Evolutionary conservation across 2,797 vertebrate species (phyloP).

Genomic region (Gymnodraco acuticeps): DNA sequence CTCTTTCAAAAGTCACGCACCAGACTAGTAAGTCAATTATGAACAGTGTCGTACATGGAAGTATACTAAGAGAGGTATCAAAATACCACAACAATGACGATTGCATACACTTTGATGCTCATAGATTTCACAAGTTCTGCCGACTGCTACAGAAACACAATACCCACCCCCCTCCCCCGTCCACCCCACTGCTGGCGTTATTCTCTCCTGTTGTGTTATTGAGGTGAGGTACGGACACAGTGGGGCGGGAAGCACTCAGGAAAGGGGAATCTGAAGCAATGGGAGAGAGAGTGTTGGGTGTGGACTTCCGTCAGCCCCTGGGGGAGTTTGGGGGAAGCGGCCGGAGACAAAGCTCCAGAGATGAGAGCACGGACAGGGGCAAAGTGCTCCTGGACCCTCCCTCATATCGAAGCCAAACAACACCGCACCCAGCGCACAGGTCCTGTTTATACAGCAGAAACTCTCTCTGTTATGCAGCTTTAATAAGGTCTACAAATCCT

Average conservation of each 20-base stretch:
- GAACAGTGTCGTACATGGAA: too few species aligned
- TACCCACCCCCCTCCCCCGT: neutral
- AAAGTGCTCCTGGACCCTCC: conserved; percentile 65
- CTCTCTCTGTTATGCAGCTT: conserved; percentile 18
- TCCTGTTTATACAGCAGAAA: conserved; percentile 36
- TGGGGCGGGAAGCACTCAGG: conserved; percentile 60
- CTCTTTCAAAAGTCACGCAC: too few species aligned
- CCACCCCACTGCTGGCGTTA: conserved; percentile 13
- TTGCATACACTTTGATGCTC: neutral
- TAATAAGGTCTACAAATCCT: neutral
- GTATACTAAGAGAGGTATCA: too few species aligned
- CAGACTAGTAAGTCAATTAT: too few species aligned
- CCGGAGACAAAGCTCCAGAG: conserved; percentile 73
- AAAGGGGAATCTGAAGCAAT: conserved; percentile 55
- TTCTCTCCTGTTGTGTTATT: conserved; percentile 42
- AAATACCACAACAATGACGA: neutral
- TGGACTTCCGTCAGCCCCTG: conserved; percentile 63
- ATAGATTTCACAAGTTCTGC: conserved; percentile 16
- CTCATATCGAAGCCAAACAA: conserved; percentile 32
- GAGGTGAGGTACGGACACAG: conserved; percentile 32
- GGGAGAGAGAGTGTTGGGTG: conserved; percentile 60
- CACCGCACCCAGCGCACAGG: conserved; percentile 41
- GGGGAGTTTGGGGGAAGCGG: conserved; percentile 68
- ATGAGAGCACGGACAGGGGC: conserved; percentile 62
- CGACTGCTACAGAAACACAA: conserved; percentile 27